These are phyloP conservation scores for Hylyphantes graminicola DNA, from an alignment of 1,140 invertebrate genomes.

Conservation along the genomic window DNA sequence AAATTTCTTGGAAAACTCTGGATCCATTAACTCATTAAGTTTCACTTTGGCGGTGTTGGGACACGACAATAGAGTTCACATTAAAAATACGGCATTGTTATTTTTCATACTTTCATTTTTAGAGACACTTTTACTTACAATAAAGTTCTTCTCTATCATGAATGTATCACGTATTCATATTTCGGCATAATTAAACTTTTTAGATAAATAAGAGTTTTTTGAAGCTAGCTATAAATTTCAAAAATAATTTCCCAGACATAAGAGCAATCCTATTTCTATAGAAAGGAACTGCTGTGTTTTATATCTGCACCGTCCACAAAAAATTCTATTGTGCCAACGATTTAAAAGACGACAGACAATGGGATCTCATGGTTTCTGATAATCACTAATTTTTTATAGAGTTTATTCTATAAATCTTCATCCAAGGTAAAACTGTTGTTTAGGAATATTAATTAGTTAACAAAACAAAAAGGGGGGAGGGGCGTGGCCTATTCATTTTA, in stretches of 20 bases:
- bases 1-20: no score
- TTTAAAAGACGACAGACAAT: constrained; percentile 57
- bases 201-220: no score
- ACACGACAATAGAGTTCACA: no score
- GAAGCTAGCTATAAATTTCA: no score
- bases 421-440: constrained; percentile 49
- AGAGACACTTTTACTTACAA: no score
- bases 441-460: constrained; percentile 57
- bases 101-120: no score
- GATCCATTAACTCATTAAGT: no score
- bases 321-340: constrained; percentile 44
- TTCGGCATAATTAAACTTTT: no score
- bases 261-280: constrained; percentile 24
- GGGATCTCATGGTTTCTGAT: constrained; percentile 46
- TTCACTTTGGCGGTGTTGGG: no score
- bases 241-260: constrained; percentile 49
- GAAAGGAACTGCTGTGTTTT: neutral
- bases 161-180: no score
- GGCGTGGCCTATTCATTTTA: constrained; percentile 58
- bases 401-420: constrained; percentile 50
- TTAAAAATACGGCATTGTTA: no score
- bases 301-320: neutral
- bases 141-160: no score
- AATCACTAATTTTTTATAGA: constrained; percentile 44
- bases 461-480: constrained; percentile 47